phyloP scores from a whole-genome alignment of 2,797 vertebrate species.

The Xerus rutilus region DNA sequence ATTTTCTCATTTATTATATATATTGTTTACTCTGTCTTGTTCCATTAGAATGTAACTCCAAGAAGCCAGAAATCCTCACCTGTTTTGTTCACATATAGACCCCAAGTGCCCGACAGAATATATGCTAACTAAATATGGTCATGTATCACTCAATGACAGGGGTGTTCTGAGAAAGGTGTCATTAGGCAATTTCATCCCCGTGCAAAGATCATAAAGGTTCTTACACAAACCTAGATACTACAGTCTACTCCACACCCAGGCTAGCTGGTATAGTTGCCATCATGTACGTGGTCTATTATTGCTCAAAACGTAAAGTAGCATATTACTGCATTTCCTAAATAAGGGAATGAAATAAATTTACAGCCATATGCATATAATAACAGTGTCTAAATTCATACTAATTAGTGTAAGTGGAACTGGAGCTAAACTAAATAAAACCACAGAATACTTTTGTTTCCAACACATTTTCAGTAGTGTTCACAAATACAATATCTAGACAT shows the following conservation, averaged over 20 bases:
- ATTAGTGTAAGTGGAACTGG: not conserved
- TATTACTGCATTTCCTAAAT: not conserved
- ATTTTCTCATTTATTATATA: not conserved
- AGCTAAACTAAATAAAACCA: conserved; percentile 11
- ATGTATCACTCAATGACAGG: not conserved
- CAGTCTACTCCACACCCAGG: too few species aligned
- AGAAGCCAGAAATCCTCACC: not conserved
- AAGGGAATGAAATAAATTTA: conserved; percentile 1
- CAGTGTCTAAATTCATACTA: not conserved
- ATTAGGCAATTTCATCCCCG: not conserved
- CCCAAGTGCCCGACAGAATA: not conserved
- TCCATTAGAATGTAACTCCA: not conserved
- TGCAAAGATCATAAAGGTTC: not conserved
- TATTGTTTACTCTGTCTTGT: not conserved
- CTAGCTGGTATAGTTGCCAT: not conserved
- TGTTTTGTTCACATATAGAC: not conserved
- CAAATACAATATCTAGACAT: not conserved
- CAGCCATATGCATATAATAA: not conserved
- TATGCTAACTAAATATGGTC: not conserved
- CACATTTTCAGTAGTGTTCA: not conserved
- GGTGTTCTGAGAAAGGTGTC: not conserved
- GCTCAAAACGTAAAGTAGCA: not conserved
- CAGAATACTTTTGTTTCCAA: not conserved
- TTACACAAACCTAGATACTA: not conserved
- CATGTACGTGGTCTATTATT: too few species aligned